A percentile compares a stretch with the other conserved stretches of the same genome.
Evolutionary conservation across 92 coral and sea anemone species (phyloP).

Genomic region (Porites divaricata): DNA sequence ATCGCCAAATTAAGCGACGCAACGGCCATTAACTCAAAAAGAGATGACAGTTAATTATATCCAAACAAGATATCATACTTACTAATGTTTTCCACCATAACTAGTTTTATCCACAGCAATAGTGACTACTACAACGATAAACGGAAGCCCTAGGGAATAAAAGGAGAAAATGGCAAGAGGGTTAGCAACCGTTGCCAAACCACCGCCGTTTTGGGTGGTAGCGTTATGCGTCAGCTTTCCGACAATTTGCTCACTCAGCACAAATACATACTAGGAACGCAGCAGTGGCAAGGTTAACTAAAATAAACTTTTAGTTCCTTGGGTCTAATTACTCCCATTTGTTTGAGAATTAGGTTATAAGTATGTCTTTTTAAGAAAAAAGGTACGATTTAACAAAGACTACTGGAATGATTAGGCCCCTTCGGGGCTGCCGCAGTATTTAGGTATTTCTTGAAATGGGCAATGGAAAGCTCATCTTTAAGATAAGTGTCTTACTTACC

Average conservation of each 20-base stretch:
- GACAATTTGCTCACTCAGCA: too few relatives aligned
- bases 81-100: conserved; percentile 97
- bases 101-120: conserved; percentile 84
- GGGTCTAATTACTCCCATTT: too few relatives aligned
- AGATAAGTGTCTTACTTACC: conserved; percentile 60
- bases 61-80: conserved; percentile 29
- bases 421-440: too few relatives aligned
- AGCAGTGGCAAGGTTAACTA: too few relatives aligned
- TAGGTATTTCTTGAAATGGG: too few relatives aligned
- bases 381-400: too few relatives aligned
- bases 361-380: too few relatives aligned
- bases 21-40: too few relatives aligned
- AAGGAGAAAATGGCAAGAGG: background rate
- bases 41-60: background rate
- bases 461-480: background rate
- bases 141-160: conserved; percentile 76
- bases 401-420: too few relatives aligned
- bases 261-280: too few relatives aligned
- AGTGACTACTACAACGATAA: conserved; percentile 78
- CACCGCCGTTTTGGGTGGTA: background rate
- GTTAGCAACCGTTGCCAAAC: background rate
- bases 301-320: too few relatives aligned
- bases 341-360: too few relatives aligned
- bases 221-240: background rate
- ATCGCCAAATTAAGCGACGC: background rate